phyloP scores from a whole-genome alignment of 2,888 invertebrate species.

The Cheilosia vernalis region DNA sequence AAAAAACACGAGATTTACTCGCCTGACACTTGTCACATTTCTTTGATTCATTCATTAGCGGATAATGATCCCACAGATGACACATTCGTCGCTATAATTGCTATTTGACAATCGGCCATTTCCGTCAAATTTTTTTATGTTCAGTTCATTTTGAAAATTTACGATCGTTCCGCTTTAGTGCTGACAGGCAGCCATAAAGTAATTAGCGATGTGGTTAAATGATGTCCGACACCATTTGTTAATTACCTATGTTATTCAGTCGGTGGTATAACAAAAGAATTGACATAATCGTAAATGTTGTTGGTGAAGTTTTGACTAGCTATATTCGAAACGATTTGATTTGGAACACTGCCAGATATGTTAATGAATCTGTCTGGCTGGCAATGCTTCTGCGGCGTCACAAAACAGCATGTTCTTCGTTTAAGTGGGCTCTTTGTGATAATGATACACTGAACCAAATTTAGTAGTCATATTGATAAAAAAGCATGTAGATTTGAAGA shows the following conservation, averaged over 20 bases:
- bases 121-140: constrained; percentile 9
- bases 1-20: background rate
- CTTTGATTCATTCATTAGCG: background rate
- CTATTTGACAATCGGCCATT: constrained; percentile 19
- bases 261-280: constrained; percentile 9
- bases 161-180: constrained; percentile 22
- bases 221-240: constrained; percentile 11
- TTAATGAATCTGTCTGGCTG: constrained; percentile 1
- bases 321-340: background rate
- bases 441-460: no score
- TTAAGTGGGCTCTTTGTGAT: constrained; percentile 17
- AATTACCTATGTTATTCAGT: background rate
- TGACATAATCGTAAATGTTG: background rate
- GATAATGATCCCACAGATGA: background rate
- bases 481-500: no score
- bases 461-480: no score
- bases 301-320: constrained; percentile 4
- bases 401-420: background rate
- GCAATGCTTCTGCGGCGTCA: constrained; percentile 16
- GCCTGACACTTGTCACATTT: background rate
- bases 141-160: constrained; percentile 19
- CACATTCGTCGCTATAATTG: constrained; percentile 4
- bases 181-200: constrained; percentile 42
- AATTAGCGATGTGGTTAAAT: constrained; percentile 50
- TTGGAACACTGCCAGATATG: constrained; percentile 11